Percentiles rank a stretch among this genome's conserved stretches.
Conservation (phyloP, 2,797 vertebrate genomes). For the Crax fasciolata region DNA sequence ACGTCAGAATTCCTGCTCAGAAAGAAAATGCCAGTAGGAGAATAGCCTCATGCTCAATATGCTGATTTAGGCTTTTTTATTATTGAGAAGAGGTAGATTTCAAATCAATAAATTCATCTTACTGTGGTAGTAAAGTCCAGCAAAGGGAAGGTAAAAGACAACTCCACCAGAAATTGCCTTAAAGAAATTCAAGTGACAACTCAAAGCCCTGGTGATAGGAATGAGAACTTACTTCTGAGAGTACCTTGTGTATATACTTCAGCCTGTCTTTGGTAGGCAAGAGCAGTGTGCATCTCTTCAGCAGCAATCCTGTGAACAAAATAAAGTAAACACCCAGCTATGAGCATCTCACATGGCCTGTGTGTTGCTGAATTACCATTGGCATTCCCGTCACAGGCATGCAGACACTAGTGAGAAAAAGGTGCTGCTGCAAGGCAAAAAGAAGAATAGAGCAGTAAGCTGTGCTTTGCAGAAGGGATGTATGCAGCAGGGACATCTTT, state of each 20-base stretch:
- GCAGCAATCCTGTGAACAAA: slow-evolving; percentile 86
- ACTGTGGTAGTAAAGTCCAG: not conserved
- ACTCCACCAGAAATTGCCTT: accelerated
- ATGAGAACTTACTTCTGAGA: slow-evolving; percentile 85
- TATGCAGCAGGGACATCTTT: not conserved
- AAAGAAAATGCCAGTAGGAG: not conserved
- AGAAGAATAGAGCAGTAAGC: too few species aligned
- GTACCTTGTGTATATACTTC: slow-evolving; percentile 85
- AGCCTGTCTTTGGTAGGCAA: slow-evolving; percentile 92
- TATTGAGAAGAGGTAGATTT: not conserved
- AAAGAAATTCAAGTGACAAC: not conserved
- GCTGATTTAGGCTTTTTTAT: not conserved
- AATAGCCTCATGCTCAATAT: not conserved
- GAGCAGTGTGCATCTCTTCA: slow-evolving; percentile 92
- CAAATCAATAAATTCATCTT: not conserved
- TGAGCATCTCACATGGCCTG: not conserved
- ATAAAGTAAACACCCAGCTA: accelerated
- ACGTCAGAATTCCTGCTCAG: not conserved
- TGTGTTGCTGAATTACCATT: not conserved
- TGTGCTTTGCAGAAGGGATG: not conserved
- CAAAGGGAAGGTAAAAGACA: not conserved
- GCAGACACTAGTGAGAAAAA: accelerated
- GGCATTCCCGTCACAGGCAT: accelerated
- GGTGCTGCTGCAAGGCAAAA: not conserved
- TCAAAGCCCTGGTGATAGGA: not conserved